A percentile compares a stretch with the other conserved stretches of the same genome.
These are phyloP conservation scores for Alfaro cultratus DNA, from an alignment of 2,797 vertebrate genomes.

Conservation along the genomic window DNA sequence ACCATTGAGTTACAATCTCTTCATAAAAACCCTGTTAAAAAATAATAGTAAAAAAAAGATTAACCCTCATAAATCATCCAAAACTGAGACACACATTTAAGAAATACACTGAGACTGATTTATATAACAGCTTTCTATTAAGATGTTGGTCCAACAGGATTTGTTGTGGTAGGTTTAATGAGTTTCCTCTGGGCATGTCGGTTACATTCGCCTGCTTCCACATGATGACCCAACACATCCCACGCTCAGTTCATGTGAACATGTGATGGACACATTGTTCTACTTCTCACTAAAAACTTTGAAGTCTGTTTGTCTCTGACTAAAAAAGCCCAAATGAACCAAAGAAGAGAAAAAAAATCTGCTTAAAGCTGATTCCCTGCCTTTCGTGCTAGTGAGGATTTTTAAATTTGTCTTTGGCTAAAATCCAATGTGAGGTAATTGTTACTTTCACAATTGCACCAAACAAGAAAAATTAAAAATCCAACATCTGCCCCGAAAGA, in stretches of 20 bases:
- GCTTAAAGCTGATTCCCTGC: background rate
- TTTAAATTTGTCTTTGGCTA: slow-evolving; percentile 1
- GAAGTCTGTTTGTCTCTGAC: background rate
- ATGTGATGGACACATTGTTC: background rate
- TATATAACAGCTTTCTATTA: background rate
- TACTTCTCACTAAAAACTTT: background rate
- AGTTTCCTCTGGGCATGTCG: background rate
- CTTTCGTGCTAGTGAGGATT: background rate
- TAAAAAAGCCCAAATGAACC: background rate
- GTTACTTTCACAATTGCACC: background rate
- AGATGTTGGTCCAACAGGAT: background rate
- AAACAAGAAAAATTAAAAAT: background rate
- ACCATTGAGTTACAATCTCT: background rate
- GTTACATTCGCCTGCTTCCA: background rate
- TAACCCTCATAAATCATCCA: background rate
- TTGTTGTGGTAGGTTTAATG: background rate
- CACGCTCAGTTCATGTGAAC: too few relatives aligned
- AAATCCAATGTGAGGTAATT: background rate
- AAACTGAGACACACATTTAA: background rate
- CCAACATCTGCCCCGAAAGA: background rate
- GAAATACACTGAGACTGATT: background rate
- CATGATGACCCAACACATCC: background rate
- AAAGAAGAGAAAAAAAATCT: background rate
- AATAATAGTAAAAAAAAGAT: background rate
- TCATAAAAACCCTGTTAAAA: background rate